phyloP scores from a whole-genome alignment of 2,888 invertebrate species.

The Ornithoptera alexandrae region DNA sequence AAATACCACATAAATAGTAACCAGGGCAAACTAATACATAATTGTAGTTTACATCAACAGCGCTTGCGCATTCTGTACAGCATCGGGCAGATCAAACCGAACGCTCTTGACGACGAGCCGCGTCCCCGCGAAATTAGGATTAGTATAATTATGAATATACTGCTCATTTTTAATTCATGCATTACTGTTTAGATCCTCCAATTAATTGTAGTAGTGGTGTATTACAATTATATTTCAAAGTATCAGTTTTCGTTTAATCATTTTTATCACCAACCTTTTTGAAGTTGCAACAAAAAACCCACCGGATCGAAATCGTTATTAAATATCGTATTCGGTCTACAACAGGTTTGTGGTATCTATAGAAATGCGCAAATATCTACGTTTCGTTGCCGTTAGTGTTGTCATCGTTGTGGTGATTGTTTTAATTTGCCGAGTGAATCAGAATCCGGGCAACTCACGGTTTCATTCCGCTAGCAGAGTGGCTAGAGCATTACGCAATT shows the following conservation, averaged over 20 bases:
- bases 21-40: not conserved
- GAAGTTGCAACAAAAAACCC: not conserved
- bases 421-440: slow-evolving; percentile 37
- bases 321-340: not conserved
- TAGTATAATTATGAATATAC: not conserved
- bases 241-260: slow-evolving; percentile 14
- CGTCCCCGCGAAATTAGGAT: slow-evolving; percentile 8
- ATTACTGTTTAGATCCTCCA: not conserved
- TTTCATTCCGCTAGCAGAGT: slow-evolving; percentile 28
- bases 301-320: not conserved
- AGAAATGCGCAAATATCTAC: slow-evolving; percentile 50
- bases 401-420: slow-evolving; percentile 43
- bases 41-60: not conserved
- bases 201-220: not conserved
- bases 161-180: too few species aligned
- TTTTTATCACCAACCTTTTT: not conserved
- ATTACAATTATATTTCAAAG: not conserved
- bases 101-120: slow-evolving; percentile 15
- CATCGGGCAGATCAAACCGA: slow-evolving; percentile 13
- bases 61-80: slow-evolving; percentile 15
- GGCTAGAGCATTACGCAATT: slow-evolving; percentile 29
- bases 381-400: slow-evolving; percentile 43
- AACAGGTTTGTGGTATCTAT: slow-evolving; percentile 1
- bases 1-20: not conserved
- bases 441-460: slow-evolving; percentile 6